Evolutionary conservation across 2,888 invertebrate species (phyloP).

Genomic region (Alitta virens): DNA sequence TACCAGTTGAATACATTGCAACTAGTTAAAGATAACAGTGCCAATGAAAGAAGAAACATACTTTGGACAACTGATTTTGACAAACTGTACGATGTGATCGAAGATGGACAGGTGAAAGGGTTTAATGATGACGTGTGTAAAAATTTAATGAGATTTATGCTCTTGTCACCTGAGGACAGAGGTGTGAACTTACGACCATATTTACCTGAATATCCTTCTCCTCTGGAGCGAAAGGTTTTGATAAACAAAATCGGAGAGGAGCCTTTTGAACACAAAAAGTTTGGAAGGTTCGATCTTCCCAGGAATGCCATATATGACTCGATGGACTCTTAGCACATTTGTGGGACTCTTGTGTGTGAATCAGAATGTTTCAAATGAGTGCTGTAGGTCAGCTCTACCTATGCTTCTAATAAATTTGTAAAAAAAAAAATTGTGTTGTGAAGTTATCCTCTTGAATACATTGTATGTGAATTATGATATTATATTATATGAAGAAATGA

Average conservation of each 20-base stretch:
- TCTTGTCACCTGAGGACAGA: conserved; percentile 53
- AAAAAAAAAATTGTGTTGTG: no score
- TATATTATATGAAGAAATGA: no score
- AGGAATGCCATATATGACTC: conserved; percentile 26
- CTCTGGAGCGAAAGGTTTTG: conserved; percentile 6
- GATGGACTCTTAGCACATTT: no score
- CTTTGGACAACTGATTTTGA: conserved; percentile 75
- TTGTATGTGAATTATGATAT: no score
- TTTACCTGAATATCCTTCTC: conserved; percentile 60
- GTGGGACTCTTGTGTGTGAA: no score
- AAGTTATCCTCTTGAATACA: no score
- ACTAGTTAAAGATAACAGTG: conserved; percentile 59
- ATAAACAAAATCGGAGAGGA: conserved; percentile 28
- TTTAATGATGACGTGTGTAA: conserved; percentile 78
- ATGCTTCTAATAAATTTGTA: no score
- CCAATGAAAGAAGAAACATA: conserved; percentile 73
- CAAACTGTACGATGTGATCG: conserved; percentile 73
- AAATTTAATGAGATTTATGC: conserved; percentile 72
- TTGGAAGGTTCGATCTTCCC: conserved; percentile 30
- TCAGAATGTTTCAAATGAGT: no score
- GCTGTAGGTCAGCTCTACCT: no score
- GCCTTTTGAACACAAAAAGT: conserved; percentile 7
- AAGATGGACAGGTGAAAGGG: conserved; percentile 61
- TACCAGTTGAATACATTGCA: conserved; percentile 88
- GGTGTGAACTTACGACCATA: conserved; percentile 72